Evolutionary conservation across 2,797 vertebrate genomes (phyloP).

Genomic region (Peromyscus aztecus): DNA sequence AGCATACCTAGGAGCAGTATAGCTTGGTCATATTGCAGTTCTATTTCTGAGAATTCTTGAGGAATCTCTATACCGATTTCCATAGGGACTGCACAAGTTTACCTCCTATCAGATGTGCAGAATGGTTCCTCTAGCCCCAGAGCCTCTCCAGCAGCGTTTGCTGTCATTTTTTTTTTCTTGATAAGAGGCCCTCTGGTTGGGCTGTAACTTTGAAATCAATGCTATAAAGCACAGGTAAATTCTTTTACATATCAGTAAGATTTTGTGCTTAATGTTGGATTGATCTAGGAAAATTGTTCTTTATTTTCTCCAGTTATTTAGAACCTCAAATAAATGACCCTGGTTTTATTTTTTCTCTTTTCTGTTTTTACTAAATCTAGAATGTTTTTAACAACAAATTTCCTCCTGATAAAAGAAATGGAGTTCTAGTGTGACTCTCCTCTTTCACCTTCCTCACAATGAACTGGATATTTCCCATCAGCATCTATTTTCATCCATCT

Average conservation of each 20-base stretch:
- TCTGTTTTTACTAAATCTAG: not conserved
- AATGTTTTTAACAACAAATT: not conserved
- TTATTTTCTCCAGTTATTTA: conserved; percentile 35
- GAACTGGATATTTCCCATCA: not conserved
- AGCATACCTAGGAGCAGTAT: not conserved
- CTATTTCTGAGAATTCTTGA: not conserved
- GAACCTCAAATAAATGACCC: not conserved
- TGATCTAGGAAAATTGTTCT: not conserved
- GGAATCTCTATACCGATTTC: not conserved
- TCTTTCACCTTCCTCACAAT: not conserved
- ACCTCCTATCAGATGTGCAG: not conserved
- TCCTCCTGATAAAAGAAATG: conserved; percentile 31
- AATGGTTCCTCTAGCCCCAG: not conserved
- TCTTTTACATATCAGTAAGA: not conserved
- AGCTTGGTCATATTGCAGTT: not conserved
- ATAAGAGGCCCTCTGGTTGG: not conserved
- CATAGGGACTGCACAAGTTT: not conserved
- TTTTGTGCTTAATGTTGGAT: conserved; percentile 1
- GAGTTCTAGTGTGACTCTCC: not conserved
- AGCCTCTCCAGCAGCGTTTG: not conserved
- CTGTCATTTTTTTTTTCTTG: not conserved
- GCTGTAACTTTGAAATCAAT: not conserved
- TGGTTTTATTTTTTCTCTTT: not conserved
- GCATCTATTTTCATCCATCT: not conserved
- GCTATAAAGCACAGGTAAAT: conserved; percentile 19